Percentiles rank a stretch among this genome's conserved stretches.
Conservation (phyloP, 92 coral and sea anemone species). For the Phenganax subtilis region DNA sequence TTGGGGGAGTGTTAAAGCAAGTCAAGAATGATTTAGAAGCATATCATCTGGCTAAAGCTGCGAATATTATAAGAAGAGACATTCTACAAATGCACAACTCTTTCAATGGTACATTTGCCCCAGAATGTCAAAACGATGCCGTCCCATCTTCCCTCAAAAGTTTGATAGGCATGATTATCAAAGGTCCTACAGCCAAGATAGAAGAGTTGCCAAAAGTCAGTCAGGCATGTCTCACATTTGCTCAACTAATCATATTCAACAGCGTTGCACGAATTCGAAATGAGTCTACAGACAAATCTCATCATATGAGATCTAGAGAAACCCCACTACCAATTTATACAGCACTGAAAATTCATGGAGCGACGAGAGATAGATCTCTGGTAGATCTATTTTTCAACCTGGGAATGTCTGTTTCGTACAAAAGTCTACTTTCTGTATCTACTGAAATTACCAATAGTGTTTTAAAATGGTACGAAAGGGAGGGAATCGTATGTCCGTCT, state of each 20-base stretch:
- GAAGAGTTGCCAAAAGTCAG: slow-evolving; percentile 32
- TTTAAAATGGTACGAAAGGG: slow-evolving; percentile 16
- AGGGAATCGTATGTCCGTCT: slow-evolving; percentile 27
- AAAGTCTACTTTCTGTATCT: slow-evolving; percentile 20
- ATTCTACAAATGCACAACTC: slow-evolving; percentile 47
- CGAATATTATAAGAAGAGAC: slow-evolving; percentile 56
- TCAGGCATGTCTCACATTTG: slow-evolving; percentile 59
- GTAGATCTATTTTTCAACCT: slow-evolving; percentile 11
- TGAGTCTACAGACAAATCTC: slow-evolving; percentile 43
- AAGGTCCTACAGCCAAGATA: slow-evolving; percentile 43
- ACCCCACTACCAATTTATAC: slow-evolving; percentile 42
- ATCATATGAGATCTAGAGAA: slow-evolving; percentile 47
- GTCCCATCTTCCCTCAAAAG: slow-evolving; percentile 49
- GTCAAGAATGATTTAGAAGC: slow-evolving; percentile 56
- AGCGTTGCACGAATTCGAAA: slow-evolving; percentile 42
- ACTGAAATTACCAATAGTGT: slow-evolving; percentile 39
- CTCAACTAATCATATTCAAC: slow-evolving; percentile 60
- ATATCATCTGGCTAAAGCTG: slow-evolving; percentile 56
- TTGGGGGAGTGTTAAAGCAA: not conserved
- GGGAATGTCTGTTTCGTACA: slow-evolving; percentile 25
- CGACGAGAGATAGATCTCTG: slow-evolving; percentile 17
- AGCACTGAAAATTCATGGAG: slow-evolving; percentile 9
- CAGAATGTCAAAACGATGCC: slow-evolving; percentile 40
- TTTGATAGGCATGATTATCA: slow-evolving; percentile 49
- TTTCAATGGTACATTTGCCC: slow-evolving; percentile 48